A percentile compares a stretch with the other conserved stretches of the same genome.
Evolutionary conservation across 2,888 invertebrate genomes (phyloP).

Genomic region (Hirtodrosophila histrioides): DNA sequence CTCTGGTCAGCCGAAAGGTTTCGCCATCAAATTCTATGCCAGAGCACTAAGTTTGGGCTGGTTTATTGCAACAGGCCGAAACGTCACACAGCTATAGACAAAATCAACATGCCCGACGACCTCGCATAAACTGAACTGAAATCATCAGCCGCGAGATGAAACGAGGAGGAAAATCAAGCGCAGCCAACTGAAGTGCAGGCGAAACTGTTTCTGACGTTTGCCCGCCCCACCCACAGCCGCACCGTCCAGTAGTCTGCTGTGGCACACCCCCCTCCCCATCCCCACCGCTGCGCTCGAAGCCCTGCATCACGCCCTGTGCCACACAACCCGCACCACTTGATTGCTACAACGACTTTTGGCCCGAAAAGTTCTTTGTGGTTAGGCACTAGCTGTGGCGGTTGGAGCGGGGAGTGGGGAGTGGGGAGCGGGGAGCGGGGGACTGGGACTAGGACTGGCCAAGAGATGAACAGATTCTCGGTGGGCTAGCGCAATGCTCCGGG

Average conservation of each 20-base stretch:
- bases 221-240: conserved; percentile 18
- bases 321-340: conserved; percentile 52
- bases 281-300: neutral
- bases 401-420: neutral
- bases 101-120: conserved; percentile 42
- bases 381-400: conserved; percentile 32
- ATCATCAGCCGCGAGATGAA: conserved; percentile 49
- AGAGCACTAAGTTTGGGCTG: too few relatives aligned
- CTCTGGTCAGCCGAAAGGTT: too few relatives aligned
- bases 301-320: neutral
- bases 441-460: conserved; percentile 7
- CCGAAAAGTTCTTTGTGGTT: conserved; percentile 75
- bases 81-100: conserved; percentile 2
- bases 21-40: too few relatives aligned
- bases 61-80: too few relatives aligned
- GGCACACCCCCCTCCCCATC: conserved; percentile 1
- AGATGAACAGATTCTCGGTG: conserved; percentile 56
- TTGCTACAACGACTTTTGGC: conserved; percentile 72
- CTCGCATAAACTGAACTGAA: conserved; percentile 17
- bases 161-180: conserved; percentile 57
- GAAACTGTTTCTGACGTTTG: conserved; percentile 71
- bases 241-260: conserved; percentile 2
- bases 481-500: conserved; percentile 28
- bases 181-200: conserved; percentile 63
- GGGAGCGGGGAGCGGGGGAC: too few relatives aligned